Evolutionary conservation across 1,140 invertebrate species (phyloP), one percentile per base, ranked within the genome.

Genomic region (Bombus difficillimus): DNA sequence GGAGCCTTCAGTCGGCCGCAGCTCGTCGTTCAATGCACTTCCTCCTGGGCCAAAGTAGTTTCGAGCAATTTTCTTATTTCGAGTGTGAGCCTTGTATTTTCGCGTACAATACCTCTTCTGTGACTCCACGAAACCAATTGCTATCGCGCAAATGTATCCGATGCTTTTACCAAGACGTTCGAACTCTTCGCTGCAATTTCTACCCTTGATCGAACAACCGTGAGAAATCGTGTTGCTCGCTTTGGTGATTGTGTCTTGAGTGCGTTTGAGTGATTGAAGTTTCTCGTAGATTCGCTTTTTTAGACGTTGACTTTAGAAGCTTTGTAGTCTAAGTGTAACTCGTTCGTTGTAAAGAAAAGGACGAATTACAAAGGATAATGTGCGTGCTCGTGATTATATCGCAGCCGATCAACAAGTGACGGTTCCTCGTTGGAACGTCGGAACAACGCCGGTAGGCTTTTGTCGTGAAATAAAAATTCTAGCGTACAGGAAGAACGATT

Each of bases 1-100:
- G 28, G 81, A 85, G 83, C 85, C 87, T 88, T 92, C 91, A 92
- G 93, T 93, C 84, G 91, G 79, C 87, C 82, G 69, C 86, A 82
- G 79, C 86, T 88, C 88, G 89, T 86, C 89, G 87, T 68, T 71
- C 92, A 76, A 88, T 91, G 89, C 91, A 78, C 86, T 86, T 90
- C 90, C 80, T 80, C 37, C 6, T 53, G 66, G 32, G 53, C 57
- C 32, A 74, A 18, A 34, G 68, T 80, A 68, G 41, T 78, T 72
- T 32, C 66, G 15, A 39, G 3, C 34, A 71, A 77, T 87, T 79
- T 81, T 81, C 77, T 72, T 53, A 22, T 80, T 72, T 59, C 72
- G 66, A 62, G 22, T 25, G 37, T 62, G 68, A 18, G 22, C 62
- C 10, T 43, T 37, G 41, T 32, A 32, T n/a, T 47, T 43, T 43